These are phyloP conservation scores for Mycetomoellerius zeteki DNA, from an alignment of 1,140 invertebrate species.

Conservation along the genomic window DNA sequence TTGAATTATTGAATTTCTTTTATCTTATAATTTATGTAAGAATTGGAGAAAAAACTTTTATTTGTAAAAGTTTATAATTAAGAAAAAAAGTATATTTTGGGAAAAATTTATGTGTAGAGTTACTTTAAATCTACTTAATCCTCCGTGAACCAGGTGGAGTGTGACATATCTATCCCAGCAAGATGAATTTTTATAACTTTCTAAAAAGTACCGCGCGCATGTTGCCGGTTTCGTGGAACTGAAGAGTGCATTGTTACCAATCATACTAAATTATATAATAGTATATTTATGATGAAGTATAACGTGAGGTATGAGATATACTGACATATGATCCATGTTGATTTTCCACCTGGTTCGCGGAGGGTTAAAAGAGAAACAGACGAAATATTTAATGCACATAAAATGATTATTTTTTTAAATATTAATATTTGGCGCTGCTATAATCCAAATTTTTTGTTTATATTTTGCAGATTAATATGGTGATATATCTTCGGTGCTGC, in stretches of 20 bases:
- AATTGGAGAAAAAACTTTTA: neutral
- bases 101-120: neutral
- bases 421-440: neutral
- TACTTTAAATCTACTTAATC: neutral
- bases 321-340: no score
- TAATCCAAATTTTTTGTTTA: neutral
- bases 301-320: no score
- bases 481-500: neutral
- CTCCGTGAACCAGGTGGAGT: no score
- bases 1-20: neutral
- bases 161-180: no score
- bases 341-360: no score
- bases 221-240: no score
- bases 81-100: neutral
- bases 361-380: neutral
- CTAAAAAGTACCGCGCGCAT: no score
- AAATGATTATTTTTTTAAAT: neutral
- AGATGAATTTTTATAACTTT: no score
- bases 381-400: neutral
- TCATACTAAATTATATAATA: no score
- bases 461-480: neutral
- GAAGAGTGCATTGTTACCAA: no score
- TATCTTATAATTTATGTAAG: neutral
- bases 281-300: no score
- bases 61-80: neutral